Conservation (phyloP, 2,888 invertebrate species). For the Tanypteryx hageni region DNA sequence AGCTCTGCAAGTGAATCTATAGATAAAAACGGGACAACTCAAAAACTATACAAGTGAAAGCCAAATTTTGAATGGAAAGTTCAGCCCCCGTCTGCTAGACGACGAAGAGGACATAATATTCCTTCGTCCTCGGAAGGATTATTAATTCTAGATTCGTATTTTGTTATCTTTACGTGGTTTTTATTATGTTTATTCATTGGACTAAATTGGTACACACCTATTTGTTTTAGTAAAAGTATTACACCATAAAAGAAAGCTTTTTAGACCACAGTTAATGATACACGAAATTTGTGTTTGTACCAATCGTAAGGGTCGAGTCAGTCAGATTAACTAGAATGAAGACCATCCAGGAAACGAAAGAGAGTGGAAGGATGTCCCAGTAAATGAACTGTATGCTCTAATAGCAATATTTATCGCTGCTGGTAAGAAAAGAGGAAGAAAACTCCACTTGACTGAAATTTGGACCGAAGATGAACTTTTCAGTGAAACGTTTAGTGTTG, state of each 20-base stretch:
- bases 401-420: not conserved
- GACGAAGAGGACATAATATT: not conserved
- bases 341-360: not conserved
- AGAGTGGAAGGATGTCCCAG: not conserved
- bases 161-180: too few relatives aligned
- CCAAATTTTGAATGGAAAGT: not conserved
- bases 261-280: not conserved
- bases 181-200: too few relatives aligned
- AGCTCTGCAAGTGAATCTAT: not conserved
- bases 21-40: not conserved
- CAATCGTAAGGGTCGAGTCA: not conserved
- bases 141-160: not conserved
- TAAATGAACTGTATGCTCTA: conserved; percentile 2
- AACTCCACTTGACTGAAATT: not conserved
- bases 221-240: not conserved
- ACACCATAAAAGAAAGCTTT: not conserved
- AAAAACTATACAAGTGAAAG: not conserved
- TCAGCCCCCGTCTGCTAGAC: not conserved
- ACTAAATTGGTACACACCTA: too few relatives aligned
- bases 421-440: not conserved
- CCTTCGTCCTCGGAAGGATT: not conserved
- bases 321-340: not conserved
- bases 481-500: not conserved
- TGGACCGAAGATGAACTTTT: conserved; percentile 16
- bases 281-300: not conserved